Evolutionary conservation across 2,113 vertebrate species (phyloP), one percentile per base, ranked within the genome.

Genomic region (Megaceryle maxima): DNA sequence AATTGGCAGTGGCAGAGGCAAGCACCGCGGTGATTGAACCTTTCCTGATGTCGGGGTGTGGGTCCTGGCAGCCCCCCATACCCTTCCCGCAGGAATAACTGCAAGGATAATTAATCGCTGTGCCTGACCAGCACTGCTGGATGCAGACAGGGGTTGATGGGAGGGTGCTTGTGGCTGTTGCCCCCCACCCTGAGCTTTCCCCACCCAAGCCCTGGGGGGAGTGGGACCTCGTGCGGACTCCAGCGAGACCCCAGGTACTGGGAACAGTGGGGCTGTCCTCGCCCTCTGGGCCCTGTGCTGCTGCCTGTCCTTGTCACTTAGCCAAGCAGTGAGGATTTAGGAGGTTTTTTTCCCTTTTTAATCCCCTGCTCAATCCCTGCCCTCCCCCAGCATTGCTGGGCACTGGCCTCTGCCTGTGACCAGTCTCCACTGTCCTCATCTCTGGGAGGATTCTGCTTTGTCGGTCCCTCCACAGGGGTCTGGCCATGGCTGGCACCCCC

Each of bases 301-400:
- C 91, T 83, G 83, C 44, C 89, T 69, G 92, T 86, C 88, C 95
- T 92, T 96, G 96, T 94, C 96, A 72, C 64, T 90, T 83, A 85
- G 96, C 96, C 95, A 94, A 92, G 66, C 8, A 1, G 57, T 2
- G 7, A 73, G 94, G 96, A 96, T 96, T 97, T 96, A 93, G 90
- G 51, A n/a, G 50, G 7, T 37, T 37, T 37, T 37, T 37, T 37
- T 55, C 53, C 33, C 70, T 79, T 82, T 85, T 80, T 96, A 96
- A 97, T 96, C 95, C 92, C 59, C 79, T 9, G 15, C 92, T 96
- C 94, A 92, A 90, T 96, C 95, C 79, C 55, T 95, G 88, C 55
- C 78, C 90, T 87, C 92, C 84, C 92, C 90, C 78, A 39, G 70
- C 82, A 26, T 41, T 1, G 0, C 84, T 59, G 81, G 60, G 87